Evolutionary conservation across 1,140 invertebrate species (phyloP), one percentile per base, ranked within the genome.

Genomic region (Zaprionus africanus): DNA sequence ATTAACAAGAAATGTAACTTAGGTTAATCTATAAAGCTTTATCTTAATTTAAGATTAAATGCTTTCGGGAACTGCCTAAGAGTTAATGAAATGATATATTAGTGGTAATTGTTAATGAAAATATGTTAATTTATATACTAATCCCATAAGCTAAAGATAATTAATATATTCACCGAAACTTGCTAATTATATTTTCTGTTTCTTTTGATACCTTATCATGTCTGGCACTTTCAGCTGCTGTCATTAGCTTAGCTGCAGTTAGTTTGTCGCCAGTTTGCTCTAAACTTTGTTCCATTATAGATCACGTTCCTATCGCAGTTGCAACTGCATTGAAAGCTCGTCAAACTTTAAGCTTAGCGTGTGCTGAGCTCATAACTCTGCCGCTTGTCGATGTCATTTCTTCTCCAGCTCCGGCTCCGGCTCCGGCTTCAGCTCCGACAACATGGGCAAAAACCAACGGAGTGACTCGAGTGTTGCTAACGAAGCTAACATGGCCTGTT

Each of bases 401-500:
- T 58, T 73, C 69, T 51, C 31, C 9, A 34, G 31, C 31, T 31
- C 28, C 28, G 2, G 54, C 60, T 73, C 22, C 22, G 22, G n/a
- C n/a, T n/a, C n/a, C 59, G 24, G 26, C 66, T 43, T 0, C 41
- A 17, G 41, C 15, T 41, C 38, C 41, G 34, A 36, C 11, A 43
- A 43, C 41, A 43, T 43, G 41, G 41, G 15, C 41, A 46, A 15
- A 70, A 69, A 70, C 67, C 73, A 77, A 60, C 76, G 71, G 57
- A 63, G 69, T 34, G 41, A 38, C 54, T 49, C 56, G 78, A 67
- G 70, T 78, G 51, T 38, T 58, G 46, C 76, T 66, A 76, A 76
- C 73, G 73, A 76, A 59, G 38, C 70, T 56, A 78, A 81, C 84
- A 84, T 78, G 78, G 81, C 84, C 84, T 88, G 84, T 79, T 78